These are phyloP conservation scores for Laspeyria flexula DNA, from an alignment of 2,888 invertebrate genomes.

Conservation along the genomic window DNA sequence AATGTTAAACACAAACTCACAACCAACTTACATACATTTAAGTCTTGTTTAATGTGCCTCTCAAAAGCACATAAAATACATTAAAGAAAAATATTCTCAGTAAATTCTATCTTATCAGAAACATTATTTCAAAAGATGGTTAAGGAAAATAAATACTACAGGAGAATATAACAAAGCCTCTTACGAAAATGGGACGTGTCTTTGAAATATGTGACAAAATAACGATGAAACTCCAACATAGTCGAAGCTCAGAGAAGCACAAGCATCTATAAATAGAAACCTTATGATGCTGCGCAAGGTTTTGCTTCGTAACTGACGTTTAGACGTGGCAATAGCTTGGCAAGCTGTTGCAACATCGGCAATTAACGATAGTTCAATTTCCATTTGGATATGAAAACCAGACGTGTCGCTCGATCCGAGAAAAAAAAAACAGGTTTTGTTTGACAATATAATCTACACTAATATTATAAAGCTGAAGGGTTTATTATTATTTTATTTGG, in stretches of 20 bases:
- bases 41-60: not conserved
- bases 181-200: conserved; percentile 37
- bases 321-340: conserved; percentile 1
- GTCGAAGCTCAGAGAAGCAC: conserved; percentile 4
- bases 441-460: not conserved
- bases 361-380: conserved; percentile 20
- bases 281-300: conserved; percentile 8
- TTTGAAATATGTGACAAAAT: conserved; percentile 35
- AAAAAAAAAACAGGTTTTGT: not conserved
- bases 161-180: conserved; percentile 36
- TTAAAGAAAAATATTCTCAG: conserved; percentile 2
- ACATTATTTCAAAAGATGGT: conserved; percentile 26
- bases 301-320: conserved; percentile 18
- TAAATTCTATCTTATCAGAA: conserved; percentile 10
- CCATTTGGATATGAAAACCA: conserved; percentile 13
- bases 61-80: conserved; percentile 1
- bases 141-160: conserved; percentile 23
- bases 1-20: not conserved
- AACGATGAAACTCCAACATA: conserved; percentile 21
- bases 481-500: no score
- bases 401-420: not conserved
- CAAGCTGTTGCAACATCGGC: conserved; percentile 27
- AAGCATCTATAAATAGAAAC: conserved; percentile 2
- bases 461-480: no score
- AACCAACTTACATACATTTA: not conserved